phyloP scores from a whole-genome alignment of 2,113 vertebrate species.

The Microcebus ravelobensis region DNA sequence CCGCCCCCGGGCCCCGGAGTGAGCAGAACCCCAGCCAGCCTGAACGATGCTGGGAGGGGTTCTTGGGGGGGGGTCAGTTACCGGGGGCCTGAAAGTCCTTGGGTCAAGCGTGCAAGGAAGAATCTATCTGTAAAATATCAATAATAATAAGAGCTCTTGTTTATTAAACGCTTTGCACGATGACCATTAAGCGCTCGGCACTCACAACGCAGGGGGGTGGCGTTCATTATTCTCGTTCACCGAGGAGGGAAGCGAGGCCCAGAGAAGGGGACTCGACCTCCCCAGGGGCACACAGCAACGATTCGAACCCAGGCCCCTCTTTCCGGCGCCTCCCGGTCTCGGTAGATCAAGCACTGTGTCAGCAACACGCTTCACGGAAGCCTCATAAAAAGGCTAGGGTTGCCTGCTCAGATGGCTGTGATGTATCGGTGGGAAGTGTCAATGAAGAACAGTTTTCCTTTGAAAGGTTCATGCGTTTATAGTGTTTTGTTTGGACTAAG shows the following conservation, averaged over 20 bases:
- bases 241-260: neutral
- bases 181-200: neutral
- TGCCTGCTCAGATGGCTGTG: neutral
- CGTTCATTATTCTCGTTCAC: neutral
- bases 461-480: neutral
- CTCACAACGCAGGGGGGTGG: rapidly evolving
- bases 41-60: rapidly evolving
- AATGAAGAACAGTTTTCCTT: neutral
- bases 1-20: rapidly evolving
- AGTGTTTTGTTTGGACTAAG: neutral
- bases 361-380: neutral
- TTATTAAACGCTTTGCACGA: neutral
- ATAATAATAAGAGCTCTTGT: rapidly evolving
- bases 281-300: neutral
- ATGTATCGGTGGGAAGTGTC: neutral
- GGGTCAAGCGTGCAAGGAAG: neutral
- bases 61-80: neutral
- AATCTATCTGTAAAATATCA: neutral
- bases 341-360: rapidly evolving
- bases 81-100: neutral
- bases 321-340: neutral
- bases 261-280: neutral
- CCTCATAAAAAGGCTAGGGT: neutral
- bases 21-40: neutral
- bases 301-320: neutral